Percentiles rank a stretch among this genome's conserved stretches.
Conservation (phyloP, 2,888 invertebrate genomes). For the Gisinianus flammeolus region DNA sequence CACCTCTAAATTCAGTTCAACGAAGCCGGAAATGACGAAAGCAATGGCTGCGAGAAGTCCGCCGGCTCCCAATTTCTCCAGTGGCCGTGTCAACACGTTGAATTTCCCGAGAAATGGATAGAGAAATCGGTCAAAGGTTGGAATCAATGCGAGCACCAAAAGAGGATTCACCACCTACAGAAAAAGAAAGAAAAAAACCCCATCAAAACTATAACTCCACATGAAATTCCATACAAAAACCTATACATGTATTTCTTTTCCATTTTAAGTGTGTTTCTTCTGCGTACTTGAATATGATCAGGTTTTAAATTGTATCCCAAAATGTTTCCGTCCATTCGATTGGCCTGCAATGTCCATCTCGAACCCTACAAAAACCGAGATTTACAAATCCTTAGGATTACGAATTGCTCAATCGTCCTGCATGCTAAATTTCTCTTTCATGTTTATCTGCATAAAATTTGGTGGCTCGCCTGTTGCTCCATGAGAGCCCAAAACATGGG, state of each 20-base stretch:
- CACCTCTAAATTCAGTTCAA: constrained; percentile 63
- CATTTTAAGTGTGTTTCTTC: not conserved
- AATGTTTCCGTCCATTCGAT: constrained; percentile 60
- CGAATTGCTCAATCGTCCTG: not conserved
- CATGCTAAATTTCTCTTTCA: too few relatives aligned
- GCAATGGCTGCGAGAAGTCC: constrained; percentile 64
- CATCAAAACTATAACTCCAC: too few relatives aligned
- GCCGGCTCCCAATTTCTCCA: constrained; percentile 65
- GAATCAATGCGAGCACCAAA: constrained; percentile 63
- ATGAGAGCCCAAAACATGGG: constrained; percentile 83
- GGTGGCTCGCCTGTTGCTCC: constrained; percentile 65
- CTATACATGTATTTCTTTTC: too few relatives aligned
- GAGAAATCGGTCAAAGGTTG: constrained; percentile 63
- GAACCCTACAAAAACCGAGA: constrained; percentile 60
- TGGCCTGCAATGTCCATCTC: constrained; percentile 63
- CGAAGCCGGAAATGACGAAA: constrained; percentile 64
- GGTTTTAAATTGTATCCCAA: constrained; percentile 62
- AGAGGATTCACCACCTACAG: constrained; percentile 62
- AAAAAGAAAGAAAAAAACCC: not conserved
- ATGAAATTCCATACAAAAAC: not conserved
- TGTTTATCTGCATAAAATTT: not conserved
- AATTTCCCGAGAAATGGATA: constrained; percentile 62
- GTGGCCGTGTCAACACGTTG: constrained; percentile 61
- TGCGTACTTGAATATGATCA: constrained; percentile 65
- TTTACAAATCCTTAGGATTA: not conserved